These are phyloP conservation scores for Diabrotica undecimpunctata DNA, from an alignment of 1,140 invertebrate species.

Conservation along the genomic window DNA sequence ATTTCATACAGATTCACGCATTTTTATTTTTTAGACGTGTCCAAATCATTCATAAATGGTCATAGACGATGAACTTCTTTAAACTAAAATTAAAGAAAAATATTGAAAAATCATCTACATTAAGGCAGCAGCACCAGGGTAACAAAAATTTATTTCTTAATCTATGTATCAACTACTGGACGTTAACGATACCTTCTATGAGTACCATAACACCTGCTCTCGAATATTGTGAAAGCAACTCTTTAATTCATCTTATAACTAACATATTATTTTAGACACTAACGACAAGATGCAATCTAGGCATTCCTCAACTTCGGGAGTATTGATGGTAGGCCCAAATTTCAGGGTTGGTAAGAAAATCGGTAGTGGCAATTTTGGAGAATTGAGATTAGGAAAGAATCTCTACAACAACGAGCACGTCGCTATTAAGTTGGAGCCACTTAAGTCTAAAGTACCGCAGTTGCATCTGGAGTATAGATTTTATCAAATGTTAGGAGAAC, in stretches of 20 bases:
- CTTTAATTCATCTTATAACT: constrained; percentile 26
- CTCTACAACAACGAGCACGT: constrained; percentile 99
- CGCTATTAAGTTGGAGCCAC: constrained; percentile 99
- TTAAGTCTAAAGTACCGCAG: constrained; percentile 99
- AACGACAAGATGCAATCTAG: constrained; percentile 29
- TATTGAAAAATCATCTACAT: constrained; percentile 14
- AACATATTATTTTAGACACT: constrained; percentile 27
- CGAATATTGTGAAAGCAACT: constrained; percentile 3
- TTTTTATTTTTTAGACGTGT: constrained; percentile 22
- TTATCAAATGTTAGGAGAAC: constrained; percentile 97
- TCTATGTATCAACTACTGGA: too few relatives aligned
- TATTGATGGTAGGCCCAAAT: constrained; percentile 99
- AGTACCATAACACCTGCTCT: too few relatives aligned
- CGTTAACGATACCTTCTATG: too few relatives aligned
- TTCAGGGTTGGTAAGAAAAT: constrained; percentile 99
- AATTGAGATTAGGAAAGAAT: constrained; percentile 97
- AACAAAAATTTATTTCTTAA: too few relatives aligned
- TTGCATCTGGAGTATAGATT: constrained; percentile 99
- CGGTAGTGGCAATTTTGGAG: constrained; percentile 99
- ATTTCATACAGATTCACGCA: neutral
- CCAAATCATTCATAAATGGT: constrained; percentile 17
- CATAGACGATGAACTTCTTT: constrained; percentile 31
- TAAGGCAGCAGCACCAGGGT: neutral
- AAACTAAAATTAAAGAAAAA: constrained; percentile 32
- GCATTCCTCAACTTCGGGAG: constrained; percentile 30